Conservation (phyloP, 2,888 invertebrate genomes). For the Habroteleia sp. region DNA sequence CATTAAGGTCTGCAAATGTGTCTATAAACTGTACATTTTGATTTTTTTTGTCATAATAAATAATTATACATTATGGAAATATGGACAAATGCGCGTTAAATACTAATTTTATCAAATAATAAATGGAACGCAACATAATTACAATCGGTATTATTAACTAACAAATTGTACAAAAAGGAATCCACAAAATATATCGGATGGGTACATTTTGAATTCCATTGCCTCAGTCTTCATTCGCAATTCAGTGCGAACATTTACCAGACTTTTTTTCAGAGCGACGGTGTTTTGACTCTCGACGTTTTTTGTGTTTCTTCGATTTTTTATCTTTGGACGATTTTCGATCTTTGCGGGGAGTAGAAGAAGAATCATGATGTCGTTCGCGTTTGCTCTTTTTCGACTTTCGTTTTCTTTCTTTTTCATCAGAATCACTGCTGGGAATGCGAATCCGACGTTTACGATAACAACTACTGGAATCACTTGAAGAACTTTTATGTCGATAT, state of each 20-base stretch:
- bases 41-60: conserved; percentile 32
- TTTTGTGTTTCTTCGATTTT: conserved; percentile 67
- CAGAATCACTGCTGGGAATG: conserved; percentile 6
- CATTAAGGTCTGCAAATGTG: too few relatives aligned
- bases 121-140: conserved; percentile 8
- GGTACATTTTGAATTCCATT: conserved; percentile 2
- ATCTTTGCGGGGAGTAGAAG: conserved; percentile 62
- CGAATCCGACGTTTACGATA: background rate
- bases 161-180: conserved; percentile 4
- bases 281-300: conserved; percentile 46
- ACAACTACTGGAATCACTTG: conserved; percentile 2
- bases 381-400: conserved; percentile 33
- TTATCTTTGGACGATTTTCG: conserved; percentile 67
- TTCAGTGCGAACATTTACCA: conserved; percentile 55
- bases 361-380: conserved; percentile 43
- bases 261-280: conserved; percentile 65
- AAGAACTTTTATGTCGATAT: conserved; percentile 5
- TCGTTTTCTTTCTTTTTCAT: conserved; percentile 20
- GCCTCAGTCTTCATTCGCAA: conserved; percentile 22
- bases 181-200: background rate
- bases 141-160: conserved; percentile 6
- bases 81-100: conserved; percentile 32
- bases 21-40: too few relatives aligned
- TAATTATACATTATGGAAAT: conserved; percentile 27
- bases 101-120: background rate